Percentiles rank a stretch among this genome's conserved stretches.
These are phyloP conservation scores for Drosophila nasuta DNA, from an alignment of 1,140 invertebrate genomes.

Conservation along the genomic window DNA sequence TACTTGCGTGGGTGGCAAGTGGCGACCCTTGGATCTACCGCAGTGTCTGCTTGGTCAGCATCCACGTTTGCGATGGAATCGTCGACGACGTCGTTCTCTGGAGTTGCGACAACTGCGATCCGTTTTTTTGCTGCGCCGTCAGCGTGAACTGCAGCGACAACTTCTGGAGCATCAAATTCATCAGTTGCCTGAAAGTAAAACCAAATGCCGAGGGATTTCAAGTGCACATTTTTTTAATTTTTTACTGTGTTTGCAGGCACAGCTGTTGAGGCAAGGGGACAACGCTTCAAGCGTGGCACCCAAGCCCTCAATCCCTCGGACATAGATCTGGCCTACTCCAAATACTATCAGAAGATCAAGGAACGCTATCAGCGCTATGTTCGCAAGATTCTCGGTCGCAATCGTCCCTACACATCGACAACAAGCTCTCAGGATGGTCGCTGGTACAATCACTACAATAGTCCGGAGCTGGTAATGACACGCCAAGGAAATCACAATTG, in stretches of 20 bases:
- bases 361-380: slow-evolving; percentile 82
- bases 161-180: slow-evolving; percentile 28
- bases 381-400: slow-evolving; percentile 71
- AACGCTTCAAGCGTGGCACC: slow-evolving; percentile 53
- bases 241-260: neutral
- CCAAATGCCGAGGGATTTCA: no score
- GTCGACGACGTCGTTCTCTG: slow-evolving; percentile 87
- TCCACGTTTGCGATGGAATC: slow-evolving; percentile 91
- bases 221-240: neutral
- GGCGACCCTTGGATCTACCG: slow-evolving; percentile 80
- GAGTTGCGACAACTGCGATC: slow-evolving; percentile 86
- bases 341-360: slow-evolving; percentile 78
- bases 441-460: slow-evolving; percentile 62
- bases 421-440: slow-evolving; percentile 56
- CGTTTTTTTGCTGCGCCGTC: slow-evolving; percentile 82
- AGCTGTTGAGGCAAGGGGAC: neutral
- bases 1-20: slow-evolving; percentile 82
- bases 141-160: slow-evolving; percentile 60
- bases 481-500: slow-evolving; percentile 63
- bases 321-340: slow-evolving; percentile 74
- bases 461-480: slow-evolving; percentile 58
- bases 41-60: slow-evolving; percentile 92
- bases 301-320: slow-evolving; percentile 49
- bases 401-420: slow-evolving; percentile 52
- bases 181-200: neutral